phyloP scores from a whole-genome alignment of 1,140 invertebrate genomes.

The Onthophagus taurus region DNA sequence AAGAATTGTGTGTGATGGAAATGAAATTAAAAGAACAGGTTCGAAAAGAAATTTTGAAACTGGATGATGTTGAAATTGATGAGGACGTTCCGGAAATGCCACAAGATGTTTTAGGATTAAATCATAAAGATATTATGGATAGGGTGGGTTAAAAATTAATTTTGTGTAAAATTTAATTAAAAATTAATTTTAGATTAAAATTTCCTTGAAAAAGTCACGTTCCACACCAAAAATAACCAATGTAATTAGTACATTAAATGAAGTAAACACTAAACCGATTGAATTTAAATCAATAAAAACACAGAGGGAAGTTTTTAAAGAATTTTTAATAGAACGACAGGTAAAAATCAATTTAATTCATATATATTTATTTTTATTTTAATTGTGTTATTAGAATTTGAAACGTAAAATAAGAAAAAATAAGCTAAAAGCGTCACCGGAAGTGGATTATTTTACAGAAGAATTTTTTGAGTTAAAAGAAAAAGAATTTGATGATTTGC shows the following conservation, averaged over 20 bases:
- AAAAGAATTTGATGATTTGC: slow-evolving; percentile 4
- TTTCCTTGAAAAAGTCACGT: slow-evolving; percentile 18
- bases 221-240: slow-evolving; percentile 15
- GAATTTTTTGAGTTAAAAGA: slow-evolving; percentile 13
- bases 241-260: background rate
- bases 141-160: slow-evolving; percentile 18
- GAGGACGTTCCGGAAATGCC: slow-evolving; percentile 49
- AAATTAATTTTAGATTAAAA: slow-evolving; percentile 20
- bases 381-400: slow-evolving; percentile 17
- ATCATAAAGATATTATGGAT: slow-evolving; percentile 53
- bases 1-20: slow-evolving; percentile 20
- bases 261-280: slow-evolving; percentile 16
- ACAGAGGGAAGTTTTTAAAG: slow-evolving; percentile 24
- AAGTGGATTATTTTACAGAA: slow-evolving; percentile 23
- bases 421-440: slow-evolving; percentile 25
- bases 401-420: slow-evolving; percentile 15
- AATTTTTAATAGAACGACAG: slow-evolving; percentile 25
- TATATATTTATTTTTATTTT: slow-evolving; percentile 11
- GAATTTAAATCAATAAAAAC: slow-evolving; percentile 16
- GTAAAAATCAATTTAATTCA: slow-evolving; percentile 14
- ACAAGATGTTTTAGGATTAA: slow-evolving; percentile 58
- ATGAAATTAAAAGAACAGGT: slow-evolving; percentile 42
- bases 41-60: slow-evolving; percentile 25
- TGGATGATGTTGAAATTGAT: slow-evolving; percentile 28
- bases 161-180: background rate